Percentiles rank a stretch among this genome's conserved stretches.
Evolutionary conservation across 1,140 invertebrate genomes (phyloP).

Genomic region (Drosophila melanica): DNA sequence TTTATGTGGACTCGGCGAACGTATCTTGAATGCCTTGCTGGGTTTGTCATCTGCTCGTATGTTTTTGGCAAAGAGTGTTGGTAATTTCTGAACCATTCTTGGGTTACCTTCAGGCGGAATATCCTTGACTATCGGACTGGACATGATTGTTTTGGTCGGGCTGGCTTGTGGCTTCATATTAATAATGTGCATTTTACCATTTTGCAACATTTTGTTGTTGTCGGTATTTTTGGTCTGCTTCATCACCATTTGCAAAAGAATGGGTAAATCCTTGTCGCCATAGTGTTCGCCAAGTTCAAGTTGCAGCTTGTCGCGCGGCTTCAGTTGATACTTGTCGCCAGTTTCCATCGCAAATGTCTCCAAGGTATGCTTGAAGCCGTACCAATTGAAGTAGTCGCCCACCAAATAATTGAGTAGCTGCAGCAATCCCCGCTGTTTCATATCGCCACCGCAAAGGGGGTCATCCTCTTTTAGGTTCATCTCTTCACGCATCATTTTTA

Average conservation of each 20-base stretch:
- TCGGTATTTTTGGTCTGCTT: neutral
- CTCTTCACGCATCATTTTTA: slow-evolving; percentile 44
- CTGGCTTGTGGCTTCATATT: too few species aligned
- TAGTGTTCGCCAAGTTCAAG: slow-evolving; percentile 4
- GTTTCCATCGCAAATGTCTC: slow-evolving; percentile 66
- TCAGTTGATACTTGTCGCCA: slow-evolving; percentile 3
- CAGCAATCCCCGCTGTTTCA: slow-evolving; percentile 13
- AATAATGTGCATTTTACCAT: neutral
- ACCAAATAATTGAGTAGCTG: slow-evolving; percentile 59
- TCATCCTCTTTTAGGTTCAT: slow-evolving; percentile 10
- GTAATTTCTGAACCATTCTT: neutral
- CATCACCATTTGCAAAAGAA: slow-evolving; percentile 56
- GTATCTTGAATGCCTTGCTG: neutral
- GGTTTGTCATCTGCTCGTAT: neutral
- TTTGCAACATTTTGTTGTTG: neutral
- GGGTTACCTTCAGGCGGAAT: slow-evolving; percentile 4
- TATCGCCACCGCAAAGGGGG: slow-evolving; percentile 20
- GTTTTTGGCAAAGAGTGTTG: neutral
- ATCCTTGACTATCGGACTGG: neutral
- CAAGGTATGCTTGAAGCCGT: slow-evolving; percentile 64
- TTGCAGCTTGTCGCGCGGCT: slow-evolving; percentile 40
- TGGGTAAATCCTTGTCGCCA: slow-evolving; percentile 43
- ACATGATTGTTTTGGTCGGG: neutral
- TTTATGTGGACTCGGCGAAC: neutral
- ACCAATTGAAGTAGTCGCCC: slow-evolving; percentile 69